Percentiles rank a stretch among this genome's conserved stretches.
Conservation (phyloP, 2,888 invertebrate genomes). For the Ptilodon capucinus region DNA sequence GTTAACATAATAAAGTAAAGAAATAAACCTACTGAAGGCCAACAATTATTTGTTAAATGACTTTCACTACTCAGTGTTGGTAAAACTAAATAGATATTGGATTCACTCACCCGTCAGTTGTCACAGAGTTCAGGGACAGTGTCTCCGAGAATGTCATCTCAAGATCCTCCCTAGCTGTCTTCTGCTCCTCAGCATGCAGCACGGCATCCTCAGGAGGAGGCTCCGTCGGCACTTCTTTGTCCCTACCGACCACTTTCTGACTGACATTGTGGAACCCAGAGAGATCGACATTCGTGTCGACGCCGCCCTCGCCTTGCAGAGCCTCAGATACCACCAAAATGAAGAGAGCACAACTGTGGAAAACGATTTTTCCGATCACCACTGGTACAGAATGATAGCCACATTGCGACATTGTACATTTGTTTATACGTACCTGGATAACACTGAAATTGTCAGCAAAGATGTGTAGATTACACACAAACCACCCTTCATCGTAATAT, state of each 20-base stretch:
- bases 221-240: conserved; percentile 28
- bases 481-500: conserved; percentile 84
- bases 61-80: conserved; percentile 26
- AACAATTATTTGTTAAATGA: conserved; percentile 24
- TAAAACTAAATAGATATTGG: conserved; percentile 3
- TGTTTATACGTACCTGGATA: conserved; percentile 76
- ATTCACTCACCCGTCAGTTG: conserved; percentile 79
- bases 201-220: conserved; percentile 13
- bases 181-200: conserved; percentile 18
- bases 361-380: conserved; percentile 16
- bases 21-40: conserved; percentile 18
- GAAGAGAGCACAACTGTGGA: conserved; percentile 82
- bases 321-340: conserved; percentile 83
- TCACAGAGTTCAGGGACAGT: conserved; percentile 80
- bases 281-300: conserved; percentile 55
- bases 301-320: conserved; percentile 60
- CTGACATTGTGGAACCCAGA: conserved; percentile 75
- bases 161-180: conserved; percentile 37
- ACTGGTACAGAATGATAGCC: neutral
- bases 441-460: conserved; percentile 82
- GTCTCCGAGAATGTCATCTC: conserved; percentile 79
- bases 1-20: neutral
- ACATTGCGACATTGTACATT: neutral
- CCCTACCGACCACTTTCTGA: conserved; percentile 46
- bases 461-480: conserved; percentile 83